Base-by-base conservation (phyloP, 2,113 vertebrate species). In the Phylloscopus whistleri region DNA sequence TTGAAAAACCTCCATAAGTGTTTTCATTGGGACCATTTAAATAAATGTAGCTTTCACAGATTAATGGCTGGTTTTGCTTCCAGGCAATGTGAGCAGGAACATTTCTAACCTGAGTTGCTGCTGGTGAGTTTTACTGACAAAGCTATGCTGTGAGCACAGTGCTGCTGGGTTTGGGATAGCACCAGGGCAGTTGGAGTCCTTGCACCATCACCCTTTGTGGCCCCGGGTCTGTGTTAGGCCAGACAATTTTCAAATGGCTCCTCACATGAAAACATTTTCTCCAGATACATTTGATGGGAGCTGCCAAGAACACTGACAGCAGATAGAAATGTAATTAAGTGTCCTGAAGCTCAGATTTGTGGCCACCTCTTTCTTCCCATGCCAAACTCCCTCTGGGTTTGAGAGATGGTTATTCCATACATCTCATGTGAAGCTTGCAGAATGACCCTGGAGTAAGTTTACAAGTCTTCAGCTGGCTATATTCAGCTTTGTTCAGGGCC, bases 281-380 rank as follows among this genome's bases (percentile, higher is more conserved):
- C 39, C 63, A 89, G 60, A 49, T 69, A 39, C 16, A 10, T 74
- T 76, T 94, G 63, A 79, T 73, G 55, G 76, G 70, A 96, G 58
- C 79, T 91, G 81, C 76, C 91, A 86, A 85, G 89, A 88, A 28
- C 44, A 18, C 16, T 44, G 51, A 78, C 77, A 92, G 52, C 74
- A 59, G 72, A 92, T 89, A 93, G 79, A 90, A 95, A 94, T 87
- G 51, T 64, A 82, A 89, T 90, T 48, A 68, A 92, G 49, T 67
- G 46, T 91, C 93, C 51, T 49, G 59, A 94, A 95, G 81, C 67
- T 84, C 51, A 43, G 68, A 80, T 91, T 66, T 94, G 80, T 89
- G 90, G 56, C 84, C 52, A 37, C 13, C 44, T 84, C 81, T 85
- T 95, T 95, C 46, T 83, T 93, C 75, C 23, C 1, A 1, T 73